These are phyloP conservation scores for Isotomurus palustris DNA, from an alignment of 2,888 invertebrate genomes.

Conservation along the genomic window DNA sequence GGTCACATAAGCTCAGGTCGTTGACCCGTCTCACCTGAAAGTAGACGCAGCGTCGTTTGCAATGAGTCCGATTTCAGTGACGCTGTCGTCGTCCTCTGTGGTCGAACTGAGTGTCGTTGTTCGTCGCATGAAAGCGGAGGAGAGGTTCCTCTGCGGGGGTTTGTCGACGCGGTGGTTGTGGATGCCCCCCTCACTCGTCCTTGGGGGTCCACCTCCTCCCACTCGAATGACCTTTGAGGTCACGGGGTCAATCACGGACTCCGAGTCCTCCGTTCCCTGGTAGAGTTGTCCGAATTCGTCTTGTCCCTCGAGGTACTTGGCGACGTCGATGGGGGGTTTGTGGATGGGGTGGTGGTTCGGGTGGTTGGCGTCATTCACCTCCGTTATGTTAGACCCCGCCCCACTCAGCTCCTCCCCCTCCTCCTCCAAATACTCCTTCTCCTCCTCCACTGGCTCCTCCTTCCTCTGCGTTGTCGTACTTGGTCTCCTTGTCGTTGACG, in stretches of 20 bases:
- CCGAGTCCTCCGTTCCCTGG: conserved; percentile 41
- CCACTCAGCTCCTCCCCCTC: conserved; percentile 2
- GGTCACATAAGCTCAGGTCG: too few species aligned
- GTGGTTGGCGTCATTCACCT: conserved; percentile 12
- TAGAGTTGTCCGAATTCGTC: conserved; percentile 40
- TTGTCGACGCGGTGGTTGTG: too few species aligned
- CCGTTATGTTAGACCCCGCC: conserved; percentile 20
- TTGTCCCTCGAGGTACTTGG: conserved; percentile 36
- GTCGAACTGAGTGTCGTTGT: conserved; percentile 11
- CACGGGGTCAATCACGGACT: conserved; percentile 39
- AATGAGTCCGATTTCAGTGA: too few species aligned
- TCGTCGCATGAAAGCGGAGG: conserved; percentile 9
- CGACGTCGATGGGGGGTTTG: conserved; percentile 36
- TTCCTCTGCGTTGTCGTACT: not conserved
- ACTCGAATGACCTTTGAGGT: conserved; percentile 42
- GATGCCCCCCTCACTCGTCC: conserved; percentile 13
- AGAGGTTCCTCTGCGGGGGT: conserved; percentile 5
- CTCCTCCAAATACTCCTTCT: conserved; percentile 6
- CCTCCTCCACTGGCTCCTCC: conserved; percentile 10
- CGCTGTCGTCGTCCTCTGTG: too few species aligned
- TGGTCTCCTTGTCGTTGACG: not conserved
- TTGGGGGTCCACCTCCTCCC: too few species aligned
- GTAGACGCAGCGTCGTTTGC: too few species aligned
- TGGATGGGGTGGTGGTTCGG: conserved; percentile 34
- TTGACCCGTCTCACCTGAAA: too few species aligned